These are phyloP conservation scores for Acanthornis magna DNA, from an alignment of 2,797 vertebrate genomes.

Conservation along the genomic window DNA sequence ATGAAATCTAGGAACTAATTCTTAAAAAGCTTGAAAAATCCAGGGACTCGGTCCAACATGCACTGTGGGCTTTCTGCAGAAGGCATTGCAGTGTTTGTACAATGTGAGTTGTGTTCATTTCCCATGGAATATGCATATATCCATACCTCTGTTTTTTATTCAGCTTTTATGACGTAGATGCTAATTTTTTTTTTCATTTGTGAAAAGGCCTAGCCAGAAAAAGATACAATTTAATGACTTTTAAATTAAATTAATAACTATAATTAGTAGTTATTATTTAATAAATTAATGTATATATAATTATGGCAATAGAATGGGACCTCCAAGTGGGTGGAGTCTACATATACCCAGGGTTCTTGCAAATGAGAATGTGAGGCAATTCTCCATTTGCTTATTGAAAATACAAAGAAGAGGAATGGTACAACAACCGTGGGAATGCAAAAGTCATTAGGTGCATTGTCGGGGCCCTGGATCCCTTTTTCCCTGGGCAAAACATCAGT, in stretches of 20 bases:
- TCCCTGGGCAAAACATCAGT: constrained; percentile 28
- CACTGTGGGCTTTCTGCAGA: neutral
- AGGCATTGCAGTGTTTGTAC: neutral
- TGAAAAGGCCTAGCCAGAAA: neutral
- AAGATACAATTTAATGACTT: neutral
- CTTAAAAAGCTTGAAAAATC: neutral
- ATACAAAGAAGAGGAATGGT: neutral
- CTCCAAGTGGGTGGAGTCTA: neutral
- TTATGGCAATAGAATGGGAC: neutral
- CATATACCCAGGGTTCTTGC: neutral
- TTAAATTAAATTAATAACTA: neutral
- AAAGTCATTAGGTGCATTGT: constrained; percentile 27
- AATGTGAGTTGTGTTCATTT: neutral
- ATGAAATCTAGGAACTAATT: neutral
- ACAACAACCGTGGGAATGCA: neutral
- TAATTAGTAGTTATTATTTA: neutral
- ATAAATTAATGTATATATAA: neutral
- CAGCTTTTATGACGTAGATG: neutral
- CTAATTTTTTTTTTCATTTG: neutral
- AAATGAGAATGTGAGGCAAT: neutral
- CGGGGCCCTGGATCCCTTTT: neutral
- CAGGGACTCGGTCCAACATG: neutral
- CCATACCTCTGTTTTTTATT: neutral
- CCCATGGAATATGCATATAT: neutral
- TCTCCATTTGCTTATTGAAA: neutral